Base-by-base conservation (phyloP, 2,888 invertebrate species). In the Perizoma flavofasciatum region DNA sequence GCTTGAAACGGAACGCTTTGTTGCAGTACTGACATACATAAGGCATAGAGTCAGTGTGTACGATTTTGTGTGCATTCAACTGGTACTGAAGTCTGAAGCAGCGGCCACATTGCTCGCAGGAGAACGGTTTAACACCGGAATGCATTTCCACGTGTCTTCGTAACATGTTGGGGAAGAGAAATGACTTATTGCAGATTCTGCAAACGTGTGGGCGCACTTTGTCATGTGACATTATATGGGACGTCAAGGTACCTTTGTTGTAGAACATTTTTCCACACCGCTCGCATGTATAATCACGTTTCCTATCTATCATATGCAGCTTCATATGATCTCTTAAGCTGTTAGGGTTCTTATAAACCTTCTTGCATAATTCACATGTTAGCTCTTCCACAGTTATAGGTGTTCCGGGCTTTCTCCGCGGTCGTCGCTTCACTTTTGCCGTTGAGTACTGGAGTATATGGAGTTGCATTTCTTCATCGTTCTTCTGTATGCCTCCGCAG, bases 41-140 rank as follows among this genome's bases (percentile, higher is more conserved):
- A 0, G 96, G 96, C 95, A 96, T 95, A 0, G 94, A 95, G 6
- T 96, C 96, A 0, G 96, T 96, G 68, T 96, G 96, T 9, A 96
- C 95, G 37, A 96, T 93, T 74, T 94, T 94, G 75, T 96, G 96
- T 10, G 96, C 95, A 50, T 95, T 93, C 54, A 96, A 83, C 11
- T 96, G 95, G 44, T 95, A 95, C 54, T 95, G 93, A 64, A 96
- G 94, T 7, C 96, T 88, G 54, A 92, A 92, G 61, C 87, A 85
- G 0, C 89, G 68, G 0, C 89, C 91, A 6, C 92, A 92, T 49
- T 87, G 85, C 39, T 92, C 91, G 57, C 92, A 92, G 0, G 89
- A 85, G 54, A 81, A 91, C 0, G 90, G 90, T 43, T 91, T 91
- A 0, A 88, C 70, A 0, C 88, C 89, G 0, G 88, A 84, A 75